Evolutionary conservation across 2,797 vertebrate genomes (phyloP).

Genomic region (Acrossocheilus wenchowensis): DNA sequence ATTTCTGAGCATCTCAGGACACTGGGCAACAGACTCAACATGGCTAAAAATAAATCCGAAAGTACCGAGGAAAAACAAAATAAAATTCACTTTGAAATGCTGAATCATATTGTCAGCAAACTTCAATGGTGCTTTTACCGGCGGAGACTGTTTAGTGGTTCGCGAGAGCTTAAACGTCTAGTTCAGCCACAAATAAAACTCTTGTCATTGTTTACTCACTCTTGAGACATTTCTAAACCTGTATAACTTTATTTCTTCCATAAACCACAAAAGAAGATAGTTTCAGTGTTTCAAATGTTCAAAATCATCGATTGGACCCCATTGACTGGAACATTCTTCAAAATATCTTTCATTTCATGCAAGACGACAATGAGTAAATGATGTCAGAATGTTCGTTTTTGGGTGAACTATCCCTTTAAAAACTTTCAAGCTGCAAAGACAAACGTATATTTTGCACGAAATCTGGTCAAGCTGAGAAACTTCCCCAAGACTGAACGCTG

Average conservation of each 20-base stretch:
- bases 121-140: slow-evolving; percentile 15
- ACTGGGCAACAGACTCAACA: slow-evolving; percentile 33
- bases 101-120: slow-evolving; percentile 41
- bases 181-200: neutral
- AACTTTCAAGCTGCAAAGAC: neutral
- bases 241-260: neutral
- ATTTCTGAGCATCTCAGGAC: slow-evolving; percentile 48
- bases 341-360: neutral
- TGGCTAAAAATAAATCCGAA: slow-evolving; percentile 37
- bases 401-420: neutral
- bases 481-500: slow-evolving; percentile 60
- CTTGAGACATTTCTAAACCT: neutral
- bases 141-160: neutral
- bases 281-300: neutral
- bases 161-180: neutral
- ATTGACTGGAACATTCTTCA: too few relatives aligned
- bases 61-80: slow-evolving; percentile 42
- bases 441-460: slow-evolving; percentile 2
- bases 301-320: neutral
- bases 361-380: neutral
- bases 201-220: neutral
- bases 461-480: slow-evolving; percentile 61
- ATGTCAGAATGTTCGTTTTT: neutral
- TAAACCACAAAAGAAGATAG: neutral
- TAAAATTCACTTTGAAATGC: slow-evolving; percentile 37